Evolutionary conservation across 2,797 vertebrate genomes (phyloP).

Genomic region (Phrynocephalus guinanensis): DNA sequence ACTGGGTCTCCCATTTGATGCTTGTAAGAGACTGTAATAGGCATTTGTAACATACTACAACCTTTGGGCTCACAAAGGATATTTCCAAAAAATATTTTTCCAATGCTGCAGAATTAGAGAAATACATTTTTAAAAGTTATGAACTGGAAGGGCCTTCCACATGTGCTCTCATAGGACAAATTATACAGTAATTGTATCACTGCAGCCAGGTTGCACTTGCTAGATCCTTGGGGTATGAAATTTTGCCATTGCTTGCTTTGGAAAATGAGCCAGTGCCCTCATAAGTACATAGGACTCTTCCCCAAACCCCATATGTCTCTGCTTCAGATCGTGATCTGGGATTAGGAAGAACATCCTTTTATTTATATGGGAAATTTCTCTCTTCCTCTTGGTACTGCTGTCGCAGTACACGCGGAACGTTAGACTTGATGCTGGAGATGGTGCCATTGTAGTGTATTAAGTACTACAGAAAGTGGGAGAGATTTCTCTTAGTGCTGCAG

Average conservation of each 20-base stretch:
- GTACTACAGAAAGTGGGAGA: background rate
- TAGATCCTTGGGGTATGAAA: background rate
- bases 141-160: background rate
- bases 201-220: no score
- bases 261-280: background rate
- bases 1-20: constrained; percentile 8
- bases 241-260: background rate
- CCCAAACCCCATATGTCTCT: background rate
- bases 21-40: constrained; percentile 10
- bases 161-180: background rate
- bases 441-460: background rate
- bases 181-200: background rate
- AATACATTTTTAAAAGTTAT: no score
- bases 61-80: background rate
- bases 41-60: background rate
- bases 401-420: background rate
- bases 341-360: background rate
- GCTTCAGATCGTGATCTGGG: background rate
- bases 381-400: background rate
- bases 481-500: background rate
- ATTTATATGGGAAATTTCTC: background rate
- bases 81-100: constrained; percentile 10
- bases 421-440: background rate
- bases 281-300: background rate
- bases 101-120: background rate